These are phyloP conservation scores for Alfaro cultratus DNA, from an alignment of 2,797 vertebrate genomes.

Conservation along the genomic window DNA sequence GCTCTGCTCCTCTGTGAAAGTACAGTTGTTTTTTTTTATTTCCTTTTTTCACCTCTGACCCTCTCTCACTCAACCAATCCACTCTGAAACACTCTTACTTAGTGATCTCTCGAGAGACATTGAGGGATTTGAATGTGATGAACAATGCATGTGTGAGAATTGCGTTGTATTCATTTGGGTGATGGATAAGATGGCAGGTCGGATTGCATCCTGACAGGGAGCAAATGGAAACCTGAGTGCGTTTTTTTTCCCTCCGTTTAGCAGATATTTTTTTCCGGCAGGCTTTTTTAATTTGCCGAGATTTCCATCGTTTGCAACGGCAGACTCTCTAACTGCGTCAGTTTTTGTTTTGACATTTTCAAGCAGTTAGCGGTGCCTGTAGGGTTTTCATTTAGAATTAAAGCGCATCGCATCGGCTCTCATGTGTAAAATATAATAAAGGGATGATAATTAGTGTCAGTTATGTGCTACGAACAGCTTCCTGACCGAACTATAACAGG, in stretches of 20 bases:
- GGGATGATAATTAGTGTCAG: conserved; percentile 53
- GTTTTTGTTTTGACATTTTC: conserved; percentile 56
- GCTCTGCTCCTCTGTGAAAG: conserved; percentile 15
- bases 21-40: conserved; percentile 9
- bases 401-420: conserved; percentile 47
- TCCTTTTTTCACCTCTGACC: conserved; percentile 38
- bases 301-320: conserved; percentile 48
- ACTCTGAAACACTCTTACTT: conserved; percentile 39
- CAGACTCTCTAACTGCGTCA: conserved; percentile 45
- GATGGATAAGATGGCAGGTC: conserved; percentile 64
- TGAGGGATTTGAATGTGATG: conserved; percentile 54
- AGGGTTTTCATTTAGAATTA: conserved; percentile 60
- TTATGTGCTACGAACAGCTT: conserved; percentile 41
- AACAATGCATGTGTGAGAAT: conserved; percentile 64
- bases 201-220: conserved; percentile 57
- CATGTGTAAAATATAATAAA: conserved; percentile 59
- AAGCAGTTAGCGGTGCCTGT: conserved; percentile 50
- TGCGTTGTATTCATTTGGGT: conserved; percentile 69
- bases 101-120: conserved; percentile 25
- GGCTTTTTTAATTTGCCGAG: conserved; percentile 45
- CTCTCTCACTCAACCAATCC: conserved; percentile 24
- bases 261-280: conserved; percentile 31
- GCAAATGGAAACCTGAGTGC: conserved; percentile 43
- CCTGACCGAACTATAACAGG: conserved; percentile 37
- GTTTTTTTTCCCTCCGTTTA: conserved; percentile 43